Percentiles rank a stretch among this genome's conserved stretches.
These are phyloP conservation scores for Ascaphus truei DNA, from an alignment of 2,113 vertebrate species.

Conservation along the genomic window DNA sequence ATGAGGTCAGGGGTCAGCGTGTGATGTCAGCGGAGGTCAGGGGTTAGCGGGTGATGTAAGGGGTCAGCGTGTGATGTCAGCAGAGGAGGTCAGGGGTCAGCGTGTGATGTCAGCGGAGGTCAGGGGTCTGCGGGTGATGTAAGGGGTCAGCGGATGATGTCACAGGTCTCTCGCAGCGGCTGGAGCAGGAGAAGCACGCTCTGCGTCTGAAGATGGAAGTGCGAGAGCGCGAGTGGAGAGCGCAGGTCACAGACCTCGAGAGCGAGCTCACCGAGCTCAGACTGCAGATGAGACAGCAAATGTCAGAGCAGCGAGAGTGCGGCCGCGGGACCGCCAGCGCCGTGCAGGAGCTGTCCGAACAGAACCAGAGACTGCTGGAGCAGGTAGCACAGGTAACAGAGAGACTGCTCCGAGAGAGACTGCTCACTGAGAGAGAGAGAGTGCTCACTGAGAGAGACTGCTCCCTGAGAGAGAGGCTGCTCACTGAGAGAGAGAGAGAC, in stretches of 20 bases:
- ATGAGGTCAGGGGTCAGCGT: too few species aligned
- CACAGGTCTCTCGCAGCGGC: conserved; percentile 32
- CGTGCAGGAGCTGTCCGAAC: conserved; percentile 52
- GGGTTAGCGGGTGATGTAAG: too few species aligned
- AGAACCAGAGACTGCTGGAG: conserved; percentile 60
- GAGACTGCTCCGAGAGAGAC: background rate
- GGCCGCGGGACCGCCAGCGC: conserved; percentile 47
- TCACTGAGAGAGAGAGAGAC: background rate
- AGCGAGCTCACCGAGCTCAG: conserved; percentile 44
- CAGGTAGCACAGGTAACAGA: conserved; percentile 56
- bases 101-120: conserved; percentile 38
- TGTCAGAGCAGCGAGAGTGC: conserved; percentile 48
- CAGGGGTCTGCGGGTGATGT: conserved; percentile 33
- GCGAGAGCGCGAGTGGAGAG: conserved; percentile 51
- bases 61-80: too few species aligned
- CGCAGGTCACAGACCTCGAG: conserved; percentile 54
- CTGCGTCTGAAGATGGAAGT: conserved; percentile 51
- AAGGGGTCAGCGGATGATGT: conserved; percentile 29
- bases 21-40: too few species aligned
- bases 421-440: background rate
- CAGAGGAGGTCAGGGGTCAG: background rate
- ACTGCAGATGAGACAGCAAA: conserved; percentile 51
- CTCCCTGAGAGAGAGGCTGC: too few species aligned
- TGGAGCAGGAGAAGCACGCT: conserved; percentile 57
- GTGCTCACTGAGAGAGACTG: too few species aligned